Evolutionary conservation across 2,888 invertebrate genomes (phyloP), one percentile per base, ranked within the genome.

Genomic region (Arge pagana): DNA sequence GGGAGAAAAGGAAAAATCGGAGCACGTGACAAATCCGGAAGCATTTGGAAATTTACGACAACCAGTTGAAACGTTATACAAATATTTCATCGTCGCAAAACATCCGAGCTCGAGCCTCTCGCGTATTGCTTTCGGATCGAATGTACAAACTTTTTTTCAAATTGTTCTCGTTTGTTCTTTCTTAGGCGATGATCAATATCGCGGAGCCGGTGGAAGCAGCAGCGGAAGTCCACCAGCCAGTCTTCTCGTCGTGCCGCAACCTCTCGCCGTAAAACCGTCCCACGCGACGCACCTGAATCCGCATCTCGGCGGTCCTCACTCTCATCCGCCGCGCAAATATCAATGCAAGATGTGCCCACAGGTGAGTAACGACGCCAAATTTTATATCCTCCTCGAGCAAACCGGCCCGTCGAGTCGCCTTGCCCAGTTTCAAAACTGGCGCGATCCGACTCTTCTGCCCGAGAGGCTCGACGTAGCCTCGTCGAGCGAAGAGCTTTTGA

Each of bases 261-360:
- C 93, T 57, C 63, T 76, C 55, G 71, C 74, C 56, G 76, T 73
- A 18, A 76, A 75, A 57, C 76, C 76, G 23, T 72, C 76, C 50
- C 76, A 76, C 59, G 73, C 75, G 45, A 72, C 76, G 56, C 75
- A 76, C 59, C 67, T 75, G 56, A 77, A 76, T 57, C 73, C 78
- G 49, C 76, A 75, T 61, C 65, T 75, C 52, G 71, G 71, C 49
- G 76, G 74, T 48, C 74, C 74, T 33, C 79, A 78, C 61, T 68
- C 72, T 50, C 76, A 76, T 64, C 75, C 75, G 15, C 82, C 82
- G 52, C 79, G 94, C 74, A 95, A 94, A 80, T 95, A 94, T 80
- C 93, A 93, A 77, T 94, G 94, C 85, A 95, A 95, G 81, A 95
- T 95, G 94, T 94, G 94, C 76, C 93, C 94, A 61, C 93, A 96